These are phyloP conservation scores for Parazoanthus atlanticus DNA, from an alignment of 92 coral and sea anemone species.

Conservation along the genomic window DNA sequence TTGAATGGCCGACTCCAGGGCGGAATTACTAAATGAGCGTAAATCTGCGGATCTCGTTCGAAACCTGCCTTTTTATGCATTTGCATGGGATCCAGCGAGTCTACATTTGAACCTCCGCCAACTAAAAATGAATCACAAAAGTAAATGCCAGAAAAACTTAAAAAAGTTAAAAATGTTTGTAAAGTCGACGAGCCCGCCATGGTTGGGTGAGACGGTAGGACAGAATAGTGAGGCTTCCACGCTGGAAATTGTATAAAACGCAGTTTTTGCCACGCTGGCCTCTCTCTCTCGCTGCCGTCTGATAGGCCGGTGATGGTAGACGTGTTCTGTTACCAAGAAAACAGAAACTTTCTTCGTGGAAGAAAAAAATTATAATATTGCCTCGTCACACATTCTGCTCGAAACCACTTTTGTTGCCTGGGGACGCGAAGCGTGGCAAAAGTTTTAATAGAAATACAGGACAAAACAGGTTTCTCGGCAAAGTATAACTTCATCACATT, in stretches of 20 bases:
- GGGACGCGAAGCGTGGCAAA: constrained; percentile 41
- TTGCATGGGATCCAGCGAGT: constrained; percentile 43
- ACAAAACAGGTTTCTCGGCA: neutral
- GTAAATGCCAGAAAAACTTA: constrained; percentile 32
- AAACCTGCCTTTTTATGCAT: constrained; percentile 63
- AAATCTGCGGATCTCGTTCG: constrained; percentile 75
- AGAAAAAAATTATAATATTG: constrained; percentile 33
- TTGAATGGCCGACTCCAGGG: constrained; percentile 98
- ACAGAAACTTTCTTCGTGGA: constrained; percentile 14
- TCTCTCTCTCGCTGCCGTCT: neutral
- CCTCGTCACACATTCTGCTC: constrained; percentile 39
- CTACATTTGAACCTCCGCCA: constrained; percentile 40
- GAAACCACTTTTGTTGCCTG: constrained; percentile 8
- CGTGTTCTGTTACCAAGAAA: constrained; percentile 3
- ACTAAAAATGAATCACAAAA: constrained; percentile 37
- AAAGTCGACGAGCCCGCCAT: constrained; percentile 24
- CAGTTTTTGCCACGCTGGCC: constrained; percentile 44
- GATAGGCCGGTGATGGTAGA: constrained; percentile 24
- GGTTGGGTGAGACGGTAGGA: neutral
- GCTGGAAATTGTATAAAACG: constrained; percentile 28
- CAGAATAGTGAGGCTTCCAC: constrained; percentile 4
- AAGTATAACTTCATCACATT: neutral
- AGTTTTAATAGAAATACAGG: neutral
- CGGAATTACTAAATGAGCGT: constrained; percentile 91
- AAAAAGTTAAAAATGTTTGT: constrained; percentile 27